These are phyloP conservation scores for Propsilocerus akamusi DNA, from an alignment of 1,140 invertebrate species.

Conservation along the genomic window DNA sequence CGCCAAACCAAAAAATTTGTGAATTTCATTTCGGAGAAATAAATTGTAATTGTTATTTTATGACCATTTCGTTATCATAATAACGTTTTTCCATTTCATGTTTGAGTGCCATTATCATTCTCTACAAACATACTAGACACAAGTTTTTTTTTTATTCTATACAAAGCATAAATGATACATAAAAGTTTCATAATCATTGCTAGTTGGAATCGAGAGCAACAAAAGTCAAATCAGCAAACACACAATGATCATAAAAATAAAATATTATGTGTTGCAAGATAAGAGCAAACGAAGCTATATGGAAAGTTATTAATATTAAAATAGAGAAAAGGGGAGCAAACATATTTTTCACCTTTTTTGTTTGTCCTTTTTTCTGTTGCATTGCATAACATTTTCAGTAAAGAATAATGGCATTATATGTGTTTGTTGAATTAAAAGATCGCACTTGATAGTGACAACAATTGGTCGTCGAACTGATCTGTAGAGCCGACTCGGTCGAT, in stretches of 20 bases:
- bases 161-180: not conserved
- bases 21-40: not conserved
- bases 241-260: not conserved
- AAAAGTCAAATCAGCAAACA: not conserved
- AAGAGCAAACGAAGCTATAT: not conserved
- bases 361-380: not conserved
- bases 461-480: too few relatives aligned
- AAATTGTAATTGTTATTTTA: conserved; percentile 1
- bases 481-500: too few relatives aligned
- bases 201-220: not conserved
- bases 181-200: conserved; percentile 3
- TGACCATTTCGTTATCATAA: not conserved
- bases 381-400: not conserved
- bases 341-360: not conserved
- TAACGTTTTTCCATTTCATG: not conserved
- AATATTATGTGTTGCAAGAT: conserved; percentile 2
- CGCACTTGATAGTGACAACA: too few relatives aligned
- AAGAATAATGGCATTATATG: too few relatives aligned
- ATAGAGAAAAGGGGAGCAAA: not conserved
- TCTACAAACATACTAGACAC: not conserved
- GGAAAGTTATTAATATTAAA: not conserved
- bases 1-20: too few relatives aligned
- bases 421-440: too few relatives aligned
- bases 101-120: not conserved
- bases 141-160: not conserved